A percentile compares a stretch with the other conserved stretches of the same genome.
Evolutionary conservation across 1,140 invertebrate species (phyloP).

Genomic region (Drosophila suzukii): DNA sequence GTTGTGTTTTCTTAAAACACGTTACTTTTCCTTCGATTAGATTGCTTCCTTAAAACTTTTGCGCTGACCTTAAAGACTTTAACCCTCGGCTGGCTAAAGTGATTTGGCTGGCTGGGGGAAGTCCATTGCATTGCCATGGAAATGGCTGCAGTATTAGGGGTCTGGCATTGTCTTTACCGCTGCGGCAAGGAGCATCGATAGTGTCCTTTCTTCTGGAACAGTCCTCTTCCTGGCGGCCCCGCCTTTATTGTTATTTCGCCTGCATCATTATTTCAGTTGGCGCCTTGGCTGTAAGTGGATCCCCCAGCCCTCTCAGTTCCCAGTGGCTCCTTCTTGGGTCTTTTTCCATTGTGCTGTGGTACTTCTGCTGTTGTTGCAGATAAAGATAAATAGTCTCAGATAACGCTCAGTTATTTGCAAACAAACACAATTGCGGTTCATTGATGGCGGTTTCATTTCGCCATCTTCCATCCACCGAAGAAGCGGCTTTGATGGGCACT

Average conservation of each 20-base stretch:
- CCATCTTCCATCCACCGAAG: slow-evolving; percentile 3
- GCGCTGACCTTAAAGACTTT: slow-evolving; percentile 12
- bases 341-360: slow-evolving; percentile 61
- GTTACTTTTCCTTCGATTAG: background rate
- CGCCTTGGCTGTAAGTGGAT: slow-evolving; percentile 59
- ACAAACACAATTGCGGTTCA: slow-evolving; percentile 83
- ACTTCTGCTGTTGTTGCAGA: slow-evolving; percentile 66
- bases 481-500: slow-evolving; percentile 5
- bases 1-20: background rate
- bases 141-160: slow-evolving; percentile 25
- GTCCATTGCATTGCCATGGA: slow-evolving; percentile 37
- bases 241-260: slow-evolving; percentile 79
- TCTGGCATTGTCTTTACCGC: slow-evolving; percentile 53
- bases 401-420: slow-evolving; percentile 82
- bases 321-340: slow-evolving; percentile 33
- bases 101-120: slow-evolving; percentile 2
- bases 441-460: slow-evolving; percentile 77
- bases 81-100: background rate
- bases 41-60: background rate
- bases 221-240: slow-evolving; percentile 21
- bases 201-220: slow-evolving; percentile 11
- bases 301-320: slow-evolving; percentile 15
- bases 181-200: slow-evolving; percentile 33
- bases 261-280: slow-evolving; percentile 81
- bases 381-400: slow-evolving; percentile 82